phyloP scores from a whole-genome alignment of 1,140 invertebrate genomes.

The Bombus impatiens region DNA sequence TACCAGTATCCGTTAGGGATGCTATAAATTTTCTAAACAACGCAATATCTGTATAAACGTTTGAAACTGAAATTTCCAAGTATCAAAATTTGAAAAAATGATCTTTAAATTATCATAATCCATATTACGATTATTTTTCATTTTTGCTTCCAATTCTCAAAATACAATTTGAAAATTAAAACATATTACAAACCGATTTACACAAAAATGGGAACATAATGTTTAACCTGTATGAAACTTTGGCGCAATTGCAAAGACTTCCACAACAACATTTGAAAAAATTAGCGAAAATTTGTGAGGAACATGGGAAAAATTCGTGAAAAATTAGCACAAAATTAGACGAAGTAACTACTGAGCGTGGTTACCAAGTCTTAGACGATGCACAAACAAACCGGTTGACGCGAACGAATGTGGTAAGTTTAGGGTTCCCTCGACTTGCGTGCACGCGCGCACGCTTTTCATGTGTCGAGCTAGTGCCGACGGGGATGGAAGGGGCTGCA shows the following conservation, averaged over 20 bases:
- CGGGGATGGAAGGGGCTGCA: not conserved
- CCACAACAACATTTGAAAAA: no score
- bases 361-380: conserved; percentile 9
- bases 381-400: conserved; percentile 27
- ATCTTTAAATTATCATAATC: no score
- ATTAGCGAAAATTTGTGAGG: not conserved
- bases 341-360: not conserved
- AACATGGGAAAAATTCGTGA: not conserved
- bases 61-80: not conserved
- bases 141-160: not conserved
- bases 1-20: no score
- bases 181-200: not conserved
- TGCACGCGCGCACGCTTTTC: conserved; percentile 42
- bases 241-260: no score
- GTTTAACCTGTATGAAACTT: no score
- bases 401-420: conserved; percentile 21
- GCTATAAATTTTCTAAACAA: no score
- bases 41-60: no score
- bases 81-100: not conserved
- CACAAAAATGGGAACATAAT: not conserved
- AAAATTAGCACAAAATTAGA: not conserved
- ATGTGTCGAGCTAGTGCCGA: conserved; percentile 24
- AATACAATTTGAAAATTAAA: not conserved
- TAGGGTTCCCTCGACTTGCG: conserved; percentile 13
- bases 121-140: no score